Base-by-base conservation (phyloP, 2,113 vertebrate genomes). In the Chlorocebus sabaeus region DNA sequence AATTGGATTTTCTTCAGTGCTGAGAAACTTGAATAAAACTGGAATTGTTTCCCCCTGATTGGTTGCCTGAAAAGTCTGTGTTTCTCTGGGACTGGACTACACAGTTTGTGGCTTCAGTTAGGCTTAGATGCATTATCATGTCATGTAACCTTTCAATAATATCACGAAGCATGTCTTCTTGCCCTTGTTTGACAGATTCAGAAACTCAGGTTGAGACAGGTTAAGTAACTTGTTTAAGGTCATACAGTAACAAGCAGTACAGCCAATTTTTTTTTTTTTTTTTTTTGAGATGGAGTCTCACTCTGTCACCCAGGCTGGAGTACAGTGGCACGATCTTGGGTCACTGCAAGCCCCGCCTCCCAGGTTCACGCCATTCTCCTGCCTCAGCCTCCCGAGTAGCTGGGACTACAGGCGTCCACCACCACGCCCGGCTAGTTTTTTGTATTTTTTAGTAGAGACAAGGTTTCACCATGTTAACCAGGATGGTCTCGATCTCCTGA, bases 1-100 rank as follows among this genome's bases (percentile, higher is more conserved):
- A 86, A 79, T 0, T n/a, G 12, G 25, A n/a, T 85, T 85, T 57
- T 76, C 79, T 59, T 57, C 59, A 43, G 70, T 30, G 25, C 1
- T 75, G 67, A 94, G n/a, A 97, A 86, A 72, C 12, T 55, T 16
- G 22, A 30, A 75, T 91, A 92, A 50, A 59, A 75, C 59, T 52
- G 30, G 23, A 32, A 80, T 40, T 40, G 40, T 40, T 40, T 40
- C 40, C 40, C 40, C 40, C 40, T 40, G 38, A 14, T 25, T 9
- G 43, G 67, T 84, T 25, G 32, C 75, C 75, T 22, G 20, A 30
- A 27, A 0, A 89, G 40, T 35, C 73, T 52, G 18, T 35, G 48
- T 76, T 79, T 14, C 18, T 52, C 40, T 16, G 32, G 38, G 30
- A 23, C 45, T 59, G 30, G 48, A 25, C 7, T 8, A 45, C 1